These are phyloP conservation scores for Oxyura jamaicensis DNA, from an alignment of 2,113 vertebrate species.

Conservation along the genomic window DNA sequence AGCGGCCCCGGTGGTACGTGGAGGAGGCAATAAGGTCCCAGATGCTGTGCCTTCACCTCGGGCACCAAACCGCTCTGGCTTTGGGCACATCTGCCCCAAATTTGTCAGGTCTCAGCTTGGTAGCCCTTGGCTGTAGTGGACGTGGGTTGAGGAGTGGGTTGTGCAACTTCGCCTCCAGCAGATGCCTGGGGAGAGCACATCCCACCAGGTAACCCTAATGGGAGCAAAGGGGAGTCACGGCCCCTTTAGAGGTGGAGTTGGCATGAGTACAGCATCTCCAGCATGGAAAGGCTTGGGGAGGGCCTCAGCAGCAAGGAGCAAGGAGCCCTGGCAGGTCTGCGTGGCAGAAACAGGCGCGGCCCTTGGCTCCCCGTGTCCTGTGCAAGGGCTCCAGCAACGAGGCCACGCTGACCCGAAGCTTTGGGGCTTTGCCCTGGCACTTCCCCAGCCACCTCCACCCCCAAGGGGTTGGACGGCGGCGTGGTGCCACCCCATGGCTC, in stretches of 20 bases:
- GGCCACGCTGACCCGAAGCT: not conserved
- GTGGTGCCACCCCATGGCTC: slow-evolving; percentile 60
- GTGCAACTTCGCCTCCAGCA: not conserved
- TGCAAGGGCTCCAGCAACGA: not conserved
- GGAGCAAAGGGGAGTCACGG: not conserved
- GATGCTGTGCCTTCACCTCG: not conserved
- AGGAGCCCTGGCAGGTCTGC: not conserved
- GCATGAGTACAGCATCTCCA: not conserved
- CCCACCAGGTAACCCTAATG: not conserved
- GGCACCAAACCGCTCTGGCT: not conserved
- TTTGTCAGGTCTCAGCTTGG: not conserved
- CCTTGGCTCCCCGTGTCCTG: not conserved
- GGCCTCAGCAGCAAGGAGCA: not conserved
- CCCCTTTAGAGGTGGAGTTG: not conserved
- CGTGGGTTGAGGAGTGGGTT: not conserved
- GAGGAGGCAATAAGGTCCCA: slow-evolving; percentile 2
- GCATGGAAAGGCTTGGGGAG: not conserved
- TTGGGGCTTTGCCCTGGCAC: not conserved
- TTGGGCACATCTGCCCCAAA: not conserved
- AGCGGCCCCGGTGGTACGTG: not conserved
- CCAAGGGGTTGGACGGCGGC: not conserved
- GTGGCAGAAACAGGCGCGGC: not conserved
- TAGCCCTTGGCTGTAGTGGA: not conserved
- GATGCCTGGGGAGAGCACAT: not conserved
- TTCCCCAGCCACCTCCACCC: not conserved